Evolutionary conservation across 1,140 invertebrate species (phyloP), one percentile per base, ranked within the genome.

Genomic region (Rhagoletis zephyria): DNA sequence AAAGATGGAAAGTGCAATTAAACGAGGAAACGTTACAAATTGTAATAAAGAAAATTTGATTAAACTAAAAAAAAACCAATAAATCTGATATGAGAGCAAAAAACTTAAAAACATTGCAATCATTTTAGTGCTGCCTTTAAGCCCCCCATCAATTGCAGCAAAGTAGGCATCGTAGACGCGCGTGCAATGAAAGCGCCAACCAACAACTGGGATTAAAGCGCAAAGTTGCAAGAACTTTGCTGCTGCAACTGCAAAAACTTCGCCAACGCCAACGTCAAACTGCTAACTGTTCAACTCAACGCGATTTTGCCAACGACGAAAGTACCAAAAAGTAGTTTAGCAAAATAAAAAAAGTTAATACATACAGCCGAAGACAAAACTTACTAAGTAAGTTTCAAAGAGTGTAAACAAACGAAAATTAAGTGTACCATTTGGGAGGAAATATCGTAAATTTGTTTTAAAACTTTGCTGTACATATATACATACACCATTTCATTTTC

Each of bases 171-270:
- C 16, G 42, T 74, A 12, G 45, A 42, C 42, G 16, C 6, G 42
- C 67, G 12, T 10, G 61, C 61, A 10, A 63, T 63, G 61, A 74
- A 74, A 63, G 10, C 16, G 16, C 56, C 56, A 6, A 12, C 61
- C 61, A 63, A 74, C 42, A 74, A 74, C 67, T 16, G 61, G 16
- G 61, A 63, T 63, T 63, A 63, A 63, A 16, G 61, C 12, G 12
- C 42, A 74, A 74, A 45, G 67, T 74, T 74, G 42, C 67, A n/a
- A 16, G 14, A 74, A 74, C 42, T 74, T 74, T 45, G 40, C 67
- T 12, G 45, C 67, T 48, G 4, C 40, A 74, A 12, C 40, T 42
- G 16, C 61, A n/a, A 48, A 74, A 74, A 48, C 4, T 74, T 19
- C 42, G 12, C n/a, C n/a, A n/a, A n/a, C n/a, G 12, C 67, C 42